Evolutionary conservation across 2,113 vertebrate genomes (phyloP).

Genomic region (Coptodon rendalli): DNA sequence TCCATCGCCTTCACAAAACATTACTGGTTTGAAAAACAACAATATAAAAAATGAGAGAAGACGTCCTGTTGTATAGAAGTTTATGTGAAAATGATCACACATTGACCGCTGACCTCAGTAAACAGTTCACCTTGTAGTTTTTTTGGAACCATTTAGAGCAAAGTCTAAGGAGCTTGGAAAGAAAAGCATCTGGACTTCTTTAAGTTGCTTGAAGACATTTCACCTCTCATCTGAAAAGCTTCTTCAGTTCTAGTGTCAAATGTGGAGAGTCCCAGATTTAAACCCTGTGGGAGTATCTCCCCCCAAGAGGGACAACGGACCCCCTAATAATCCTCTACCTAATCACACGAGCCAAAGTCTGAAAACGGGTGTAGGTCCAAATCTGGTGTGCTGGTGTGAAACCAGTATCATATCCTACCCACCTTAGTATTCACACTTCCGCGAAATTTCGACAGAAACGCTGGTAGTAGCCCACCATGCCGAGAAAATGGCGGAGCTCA

Average conservation of each 20-base stretch:
- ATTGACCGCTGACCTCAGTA: neutral
- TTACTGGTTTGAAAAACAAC: neutral
- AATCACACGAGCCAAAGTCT: too few species aligned
- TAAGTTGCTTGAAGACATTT: neutral
- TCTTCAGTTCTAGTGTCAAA: rapidly evolving
- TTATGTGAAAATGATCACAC: neutral
- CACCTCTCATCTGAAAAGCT: rapidly evolving
- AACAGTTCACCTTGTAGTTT: neutral
- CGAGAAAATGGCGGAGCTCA: rapidly evolving
- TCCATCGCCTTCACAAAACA: neutral
- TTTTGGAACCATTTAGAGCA: neutral
- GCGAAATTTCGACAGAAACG: neutral
- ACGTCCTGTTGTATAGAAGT: neutral
- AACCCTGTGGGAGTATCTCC: neutral
- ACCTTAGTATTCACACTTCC: neutral
- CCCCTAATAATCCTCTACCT: neutral
- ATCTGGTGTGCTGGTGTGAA: too few species aligned
- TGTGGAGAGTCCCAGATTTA: rapidly evolving
- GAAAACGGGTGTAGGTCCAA: too few species aligned
- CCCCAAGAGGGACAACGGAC: neutral
- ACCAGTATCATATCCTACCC: too few species aligned
- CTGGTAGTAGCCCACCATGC: rapidly evolving
- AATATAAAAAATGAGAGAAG: neutral
- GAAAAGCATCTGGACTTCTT: rapidly evolving
- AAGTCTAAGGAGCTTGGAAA: neutral